Conservation (phyloP, 2,113 vertebrate species). For the Myanophis thanlyinensis region DNA sequence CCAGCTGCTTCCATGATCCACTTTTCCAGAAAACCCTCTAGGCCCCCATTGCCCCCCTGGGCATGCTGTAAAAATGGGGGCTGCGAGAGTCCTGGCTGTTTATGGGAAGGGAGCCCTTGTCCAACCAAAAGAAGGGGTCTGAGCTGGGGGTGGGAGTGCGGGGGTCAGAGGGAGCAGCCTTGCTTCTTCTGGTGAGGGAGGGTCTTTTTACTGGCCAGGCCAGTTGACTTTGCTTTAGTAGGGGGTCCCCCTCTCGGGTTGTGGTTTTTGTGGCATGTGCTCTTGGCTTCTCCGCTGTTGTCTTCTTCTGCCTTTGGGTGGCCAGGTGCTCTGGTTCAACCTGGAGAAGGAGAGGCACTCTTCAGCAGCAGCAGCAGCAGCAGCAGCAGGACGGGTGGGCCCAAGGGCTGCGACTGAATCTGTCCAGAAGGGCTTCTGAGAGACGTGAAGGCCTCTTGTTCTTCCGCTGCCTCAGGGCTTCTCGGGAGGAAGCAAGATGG, state of each 20-base stretch:
- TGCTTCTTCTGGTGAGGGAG: not conserved
- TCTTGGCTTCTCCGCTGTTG: not conserved
- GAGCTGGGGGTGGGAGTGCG: not conserved
- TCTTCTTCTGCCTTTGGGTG: not conserved
- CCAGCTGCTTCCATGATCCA: not conserved
- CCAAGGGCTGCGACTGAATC: not conserved
- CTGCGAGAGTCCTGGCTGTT: not conserved
- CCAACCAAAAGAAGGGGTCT: not conserved
- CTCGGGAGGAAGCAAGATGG: not conserved
- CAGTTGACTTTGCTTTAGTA: not conserved
- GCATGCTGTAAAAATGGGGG: not conserved
- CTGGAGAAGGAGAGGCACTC: not conserved
- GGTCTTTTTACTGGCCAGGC: not conserved
- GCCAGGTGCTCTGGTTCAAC: not conserved
- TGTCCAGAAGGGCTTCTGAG: not conserved
- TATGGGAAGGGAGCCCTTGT: not conserved
- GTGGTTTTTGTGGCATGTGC: not conserved
- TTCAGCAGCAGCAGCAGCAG: not conserved
- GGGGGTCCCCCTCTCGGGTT: not conserved
- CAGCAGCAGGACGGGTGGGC: too few species aligned
- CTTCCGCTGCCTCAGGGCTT: not conserved
- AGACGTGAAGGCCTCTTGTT: not conserved
- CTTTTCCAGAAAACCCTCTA: not conserved
- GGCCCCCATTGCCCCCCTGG: not conserved
- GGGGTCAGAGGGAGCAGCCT: not conserved